Base-by-base conservation (phyloP, 2,797 vertebrate genomes). In the Pipistrellus pipistrellus region DNA sequence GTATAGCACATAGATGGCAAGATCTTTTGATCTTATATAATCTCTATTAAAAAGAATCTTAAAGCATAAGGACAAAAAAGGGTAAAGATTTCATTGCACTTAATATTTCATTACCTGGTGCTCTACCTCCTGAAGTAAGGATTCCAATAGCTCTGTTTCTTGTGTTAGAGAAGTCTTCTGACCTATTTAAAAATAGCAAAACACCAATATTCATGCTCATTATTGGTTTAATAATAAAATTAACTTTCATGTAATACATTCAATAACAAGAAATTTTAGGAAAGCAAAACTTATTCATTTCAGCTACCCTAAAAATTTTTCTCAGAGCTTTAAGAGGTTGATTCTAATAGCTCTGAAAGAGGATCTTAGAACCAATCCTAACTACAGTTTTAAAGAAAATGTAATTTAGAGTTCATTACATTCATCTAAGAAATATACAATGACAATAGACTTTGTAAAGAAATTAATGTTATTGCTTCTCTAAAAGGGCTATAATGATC, bases 111-210 rank as follows among this genome's bases (percentile, higher is more conserved):
- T 98, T 89, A 99, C 99, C 99, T 99, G 99, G 98, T 99, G 99
- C 88, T 99, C 99, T 69, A 99, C 99, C 98, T 99, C 99, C 96
- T 99, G 99, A 97, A 99, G 98, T 32, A 99, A 98, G 84, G 99
- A 99, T 98, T 99, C 99, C 96, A 99, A 98, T 95, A 99, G 98
- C 97, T 99, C 99, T 0, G 99, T 99, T 98, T 99, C 99, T 98
- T 99, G 99, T 83, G 99, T 99, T 96, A 99, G 98, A 4, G 99
- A 99, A 62, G 99, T 99, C 98, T 99, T 99, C 97, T 99, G 99
- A 97, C 99, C 99, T 99, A 97, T 97, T 98, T 93, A 93, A 95
- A 97, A 78, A 93, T 3, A 89, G 41, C 57, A 92, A 83, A 95
- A 88, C 8, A 92, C 66, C 12, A 83, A 91, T 73, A 86, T 7